Conservation (phyloP, 2,113 vertebrate genomes). For the Nansenia antarctica region DNA sequence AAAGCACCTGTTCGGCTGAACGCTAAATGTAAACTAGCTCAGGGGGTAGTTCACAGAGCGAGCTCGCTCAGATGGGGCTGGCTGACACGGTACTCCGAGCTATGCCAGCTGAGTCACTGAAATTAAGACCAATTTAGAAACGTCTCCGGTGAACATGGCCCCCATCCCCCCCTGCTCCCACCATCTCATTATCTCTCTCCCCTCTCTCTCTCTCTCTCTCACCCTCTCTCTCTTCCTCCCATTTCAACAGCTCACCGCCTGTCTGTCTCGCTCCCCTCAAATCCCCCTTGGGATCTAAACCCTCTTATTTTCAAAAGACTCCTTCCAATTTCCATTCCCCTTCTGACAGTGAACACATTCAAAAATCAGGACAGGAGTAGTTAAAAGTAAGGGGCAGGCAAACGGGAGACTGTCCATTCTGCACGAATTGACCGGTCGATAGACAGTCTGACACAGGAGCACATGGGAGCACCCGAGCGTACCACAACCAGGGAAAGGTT, state of each 20-base stretch:
- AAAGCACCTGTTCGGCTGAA: slow-evolving; percentile 69
- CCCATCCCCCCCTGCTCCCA: slow-evolving; percentile 9
- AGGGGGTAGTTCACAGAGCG: slow-evolving; percentile 21
- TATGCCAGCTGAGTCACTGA: slow-evolving; percentile 80
- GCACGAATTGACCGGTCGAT: not conserved
- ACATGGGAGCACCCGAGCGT: not conserved
- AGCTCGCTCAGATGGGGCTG: slow-evolving; percentile 32
- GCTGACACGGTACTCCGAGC: slow-evolving; percentile 72
- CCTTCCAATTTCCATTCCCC: slow-evolving; percentile 1
- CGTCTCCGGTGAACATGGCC: slow-evolving; percentile 73
- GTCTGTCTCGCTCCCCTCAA: not conserved
- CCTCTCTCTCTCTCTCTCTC: slow-evolving; percentile 14
- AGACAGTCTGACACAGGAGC: not conserved
- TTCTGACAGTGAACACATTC: not conserved
- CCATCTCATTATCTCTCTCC: slow-evolving; percentile 11
- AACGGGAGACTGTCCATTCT: not conserved
- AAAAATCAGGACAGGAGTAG: not conserved
- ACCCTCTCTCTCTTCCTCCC: not conserved
- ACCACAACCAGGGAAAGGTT: not conserved
- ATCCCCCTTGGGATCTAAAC: not conserved
- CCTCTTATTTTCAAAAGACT: not conserved
- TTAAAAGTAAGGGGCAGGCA: not conserved
- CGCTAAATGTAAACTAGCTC: slow-evolving; percentile 62
- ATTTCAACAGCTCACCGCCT: not conserved
- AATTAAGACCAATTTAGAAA: slow-evolving; percentile 81